These are phyloP conservation scores for Laspeyria flexula DNA, from an alignment of 2,888 invertebrate genomes.

Conservation along the genomic window DNA sequence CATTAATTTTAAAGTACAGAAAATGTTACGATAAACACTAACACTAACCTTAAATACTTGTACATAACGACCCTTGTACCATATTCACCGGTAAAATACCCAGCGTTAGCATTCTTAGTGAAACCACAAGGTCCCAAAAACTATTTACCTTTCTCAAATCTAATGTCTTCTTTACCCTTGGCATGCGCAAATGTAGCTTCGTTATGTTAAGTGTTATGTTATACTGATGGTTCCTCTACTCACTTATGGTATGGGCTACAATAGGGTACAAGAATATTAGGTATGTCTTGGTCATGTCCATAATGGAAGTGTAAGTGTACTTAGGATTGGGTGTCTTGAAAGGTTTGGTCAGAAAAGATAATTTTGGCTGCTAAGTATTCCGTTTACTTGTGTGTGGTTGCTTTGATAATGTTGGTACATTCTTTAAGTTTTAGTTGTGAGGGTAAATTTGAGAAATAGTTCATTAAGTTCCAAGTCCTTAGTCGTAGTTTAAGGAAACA, in stretches of 20 bases:
- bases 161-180: slow-evolving; percentile 2
- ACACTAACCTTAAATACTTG: too few relatives aligned
- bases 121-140: slow-evolving; percentile 4
- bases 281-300: slow-evolving; percentile 4
- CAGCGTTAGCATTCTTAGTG: slow-evolving; percentile 5
- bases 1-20: too few relatives aligned
- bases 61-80: too few relatives aligned
- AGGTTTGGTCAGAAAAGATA: background rate
- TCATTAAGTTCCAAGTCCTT: too few relatives aligned
- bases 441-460: too few relatives aligned
- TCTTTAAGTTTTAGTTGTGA: too few relatives aligned
- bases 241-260: slow-evolving; percentile 5
- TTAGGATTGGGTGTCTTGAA: background rate
- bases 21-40: too few relatives aligned
- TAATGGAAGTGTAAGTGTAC: background rate
- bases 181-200: slow-evolving; percentile 4
- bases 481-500: too few relatives aligned
- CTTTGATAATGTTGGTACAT: too few relatives aligned
- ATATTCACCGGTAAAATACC: too few relatives aligned
- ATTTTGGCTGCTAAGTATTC: background rate
- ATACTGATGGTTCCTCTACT: background rate
- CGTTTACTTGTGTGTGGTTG: background rate
- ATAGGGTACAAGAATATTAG: slow-evolving; percentile 1
- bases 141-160: slow-evolving; percentile 13
- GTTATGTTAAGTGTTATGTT: slow-evolving; percentile 8